These are phyloP conservation scores for Antennarius striatus DNA, from an alignment of 2,113 vertebrate species.

Conservation along the genomic window DNA sequence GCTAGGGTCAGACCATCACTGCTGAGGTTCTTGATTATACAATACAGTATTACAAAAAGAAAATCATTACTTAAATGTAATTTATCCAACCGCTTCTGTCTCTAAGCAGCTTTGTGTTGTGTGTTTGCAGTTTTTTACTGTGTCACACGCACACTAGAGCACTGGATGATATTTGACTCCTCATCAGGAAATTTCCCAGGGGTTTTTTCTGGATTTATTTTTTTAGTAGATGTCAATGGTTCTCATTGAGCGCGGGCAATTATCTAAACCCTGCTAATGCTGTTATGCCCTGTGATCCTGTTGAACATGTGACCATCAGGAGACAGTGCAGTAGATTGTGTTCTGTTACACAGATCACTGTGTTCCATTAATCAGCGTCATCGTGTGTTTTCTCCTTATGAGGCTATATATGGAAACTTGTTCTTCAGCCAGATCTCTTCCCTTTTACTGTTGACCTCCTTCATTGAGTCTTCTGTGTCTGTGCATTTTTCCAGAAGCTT, in stretches of 20 bases:
- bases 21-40: too few relatives aligned
- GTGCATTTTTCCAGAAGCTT: background rate
- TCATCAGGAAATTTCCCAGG: constrained; percentile 53
- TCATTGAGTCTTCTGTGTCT: background rate
- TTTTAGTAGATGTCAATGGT: constrained; percentile 29
- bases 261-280: constrained; percentile 28
- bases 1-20: too few relatives aligned
- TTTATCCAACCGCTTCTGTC: background rate
- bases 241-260: constrained; percentile 50
- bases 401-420: background rate
- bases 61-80: too few relatives aligned
- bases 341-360: constrained; percentile 1
- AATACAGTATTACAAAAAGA: too few relatives aligned
- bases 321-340: constrained; percentile 16
- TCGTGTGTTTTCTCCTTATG: background rate
- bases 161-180: constrained; percentile 31
- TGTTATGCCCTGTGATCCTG: constrained; percentile 43
- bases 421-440: background rate
- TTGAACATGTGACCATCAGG: constrained; percentile 48
- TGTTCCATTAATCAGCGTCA: constrained; percentile 8
- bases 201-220: constrained; percentile 13
- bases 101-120: background rate
- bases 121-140: background rate
- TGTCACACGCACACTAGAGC: background rate
- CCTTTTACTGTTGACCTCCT: background rate